Evolutionary conservation across 2,888 invertebrate genomes (phyloP).

Genomic region (Ichneumoninae sp.): DNA sequence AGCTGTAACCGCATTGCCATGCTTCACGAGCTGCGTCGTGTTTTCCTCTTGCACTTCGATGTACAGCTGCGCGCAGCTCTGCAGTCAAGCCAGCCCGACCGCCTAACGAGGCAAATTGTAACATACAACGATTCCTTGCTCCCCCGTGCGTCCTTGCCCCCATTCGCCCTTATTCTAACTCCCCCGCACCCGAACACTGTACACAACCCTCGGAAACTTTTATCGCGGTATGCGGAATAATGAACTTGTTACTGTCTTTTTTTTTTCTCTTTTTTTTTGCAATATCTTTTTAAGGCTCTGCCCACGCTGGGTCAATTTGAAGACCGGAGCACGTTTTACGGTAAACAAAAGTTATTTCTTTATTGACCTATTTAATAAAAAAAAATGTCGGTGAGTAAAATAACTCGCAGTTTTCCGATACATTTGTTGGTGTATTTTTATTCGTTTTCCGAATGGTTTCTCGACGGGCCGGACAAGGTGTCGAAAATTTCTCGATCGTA

Average conservation of each 20-base stretch:
- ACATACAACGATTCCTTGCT: constrained; percentile 36
- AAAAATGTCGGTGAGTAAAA: background rate
- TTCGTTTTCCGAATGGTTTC: too few relatives aligned
- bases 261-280: background rate
- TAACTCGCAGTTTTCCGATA: background rate
- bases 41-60: constrained; percentile 34
- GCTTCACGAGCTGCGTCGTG: constrained; percentile 39
- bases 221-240: background rate
- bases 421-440: too few relatives aligned
- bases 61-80: constrained; percentile 4
- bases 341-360: background rate
- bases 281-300: background rate
- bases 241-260: background rate
- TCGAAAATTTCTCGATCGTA: too few relatives aligned
- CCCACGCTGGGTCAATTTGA: background rate
- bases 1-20: constrained; percentile 49
- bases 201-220: background rate
- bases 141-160: constrained; percentile 36
- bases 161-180: constrained; percentile 4
- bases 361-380: background rate
- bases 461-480: too few relatives aligned
- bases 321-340: background rate
- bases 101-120: constrained; percentile 45
- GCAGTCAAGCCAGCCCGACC: constrained; percentile 26
- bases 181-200: background rate